These are phyloP conservation scores for Catharus bicknelli DNA, from an alignment of 2,113 vertebrate species.

Conservation along the genomic window DNA sequence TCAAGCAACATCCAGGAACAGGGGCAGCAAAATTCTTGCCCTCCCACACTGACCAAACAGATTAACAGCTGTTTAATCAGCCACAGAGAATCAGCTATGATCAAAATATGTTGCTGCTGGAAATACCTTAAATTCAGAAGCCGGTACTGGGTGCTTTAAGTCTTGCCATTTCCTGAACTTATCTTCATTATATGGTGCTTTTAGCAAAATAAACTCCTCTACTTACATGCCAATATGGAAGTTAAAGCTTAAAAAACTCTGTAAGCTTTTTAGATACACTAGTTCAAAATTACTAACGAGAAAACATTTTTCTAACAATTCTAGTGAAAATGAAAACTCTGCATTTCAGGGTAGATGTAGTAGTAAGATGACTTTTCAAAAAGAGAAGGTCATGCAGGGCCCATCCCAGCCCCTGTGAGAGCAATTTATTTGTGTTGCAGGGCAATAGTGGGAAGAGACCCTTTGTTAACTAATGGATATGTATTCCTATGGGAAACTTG, in stretches of 20 bases:
- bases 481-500: constrained; percentile 5
- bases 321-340: not conserved
- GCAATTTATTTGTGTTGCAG: not conserved
- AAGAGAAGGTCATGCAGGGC: not conserved
- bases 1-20: not conserved
- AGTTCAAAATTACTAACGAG: not conserved
- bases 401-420: not conserved
- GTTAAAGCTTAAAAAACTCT: not conserved
- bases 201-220: not conserved
- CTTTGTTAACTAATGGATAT: not conserved
- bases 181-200: not conserved
- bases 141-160: not conserved
- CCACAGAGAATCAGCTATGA: not conserved
- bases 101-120: not conserved
- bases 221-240: not conserved
- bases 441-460: not conserved
- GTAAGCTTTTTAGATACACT: not conserved
- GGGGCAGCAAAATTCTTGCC: not conserved
- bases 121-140: not conserved
- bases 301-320: not conserved
- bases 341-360: not conserved
- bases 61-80: not conserved
- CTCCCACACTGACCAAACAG: not conserved
- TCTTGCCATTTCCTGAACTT: not conserved
- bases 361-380: not conserved